phyloP scores from a whole-genome alignment of 2,888 invertebrate genomes.

The Tuta absoluta region DNA sequence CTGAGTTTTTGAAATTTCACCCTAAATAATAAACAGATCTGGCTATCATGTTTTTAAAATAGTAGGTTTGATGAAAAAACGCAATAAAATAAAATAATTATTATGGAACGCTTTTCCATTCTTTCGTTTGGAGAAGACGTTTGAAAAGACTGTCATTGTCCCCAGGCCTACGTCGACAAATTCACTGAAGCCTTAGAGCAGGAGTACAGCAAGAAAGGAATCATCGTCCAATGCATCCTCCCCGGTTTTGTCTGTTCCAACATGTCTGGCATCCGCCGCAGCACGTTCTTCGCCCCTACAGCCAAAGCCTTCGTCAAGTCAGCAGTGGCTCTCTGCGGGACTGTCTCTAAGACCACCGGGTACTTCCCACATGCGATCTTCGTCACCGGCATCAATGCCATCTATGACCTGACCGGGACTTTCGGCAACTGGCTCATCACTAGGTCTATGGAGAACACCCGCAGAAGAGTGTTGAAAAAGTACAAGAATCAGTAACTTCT shows the following conservation, averaged over 20 bases:
- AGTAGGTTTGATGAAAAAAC: too few species aligned
- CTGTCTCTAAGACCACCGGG: constrained; percentile 86
- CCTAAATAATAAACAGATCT: too few species aligned
- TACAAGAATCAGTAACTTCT: constrained; percentile 67
- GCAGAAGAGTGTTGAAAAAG: constrained; percentile 81
- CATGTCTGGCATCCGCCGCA: constrained; percentile 90
- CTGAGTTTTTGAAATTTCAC: too few species aligned
- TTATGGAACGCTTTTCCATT: too few species aligned
- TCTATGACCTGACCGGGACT: constrained; percentile 76
- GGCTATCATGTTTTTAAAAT: too few species aligned
- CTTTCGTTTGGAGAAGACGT: too few species aligned
- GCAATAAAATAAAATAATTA: too few species aligned
- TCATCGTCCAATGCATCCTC: constrained; percentile 89
- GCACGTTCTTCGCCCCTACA: constrained; percentile 88
- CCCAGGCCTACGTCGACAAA: constrained; percentile 89
- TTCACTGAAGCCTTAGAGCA: constrained; percentile 88
- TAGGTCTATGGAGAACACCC: constrained; percentile 84
- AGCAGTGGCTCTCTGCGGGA: constrained; percentile 86
- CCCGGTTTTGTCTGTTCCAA: constrained; percentile 96
- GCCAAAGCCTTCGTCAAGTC: constrained; percentile 86
- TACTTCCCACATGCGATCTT: constrained; percentile 87
- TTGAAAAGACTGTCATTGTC: background rate
- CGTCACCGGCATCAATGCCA: constrained; percentile 68
- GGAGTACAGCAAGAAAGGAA: constrained; percentile 87
- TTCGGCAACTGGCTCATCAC: constrained; percentile 83